Evolutionary conservation across 2,797 vertebrate species (phyloP).

Genomic region (Protonibea diacanthus): DNA sequence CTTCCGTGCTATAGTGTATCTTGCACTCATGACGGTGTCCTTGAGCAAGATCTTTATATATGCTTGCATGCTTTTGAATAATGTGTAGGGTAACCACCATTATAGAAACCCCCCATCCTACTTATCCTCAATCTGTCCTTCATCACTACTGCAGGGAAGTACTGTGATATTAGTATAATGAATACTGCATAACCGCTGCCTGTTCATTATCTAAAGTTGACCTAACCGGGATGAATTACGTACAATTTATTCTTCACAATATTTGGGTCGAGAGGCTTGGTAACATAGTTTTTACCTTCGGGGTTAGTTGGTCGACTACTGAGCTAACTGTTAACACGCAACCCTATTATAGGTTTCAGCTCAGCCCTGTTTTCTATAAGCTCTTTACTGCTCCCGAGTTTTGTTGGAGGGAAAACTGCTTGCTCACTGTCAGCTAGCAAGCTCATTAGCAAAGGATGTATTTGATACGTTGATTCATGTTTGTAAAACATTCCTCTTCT

Average conservation of each 20-base stretch:
- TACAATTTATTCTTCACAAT: too few species aligned
- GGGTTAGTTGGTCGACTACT: too few species aligned
- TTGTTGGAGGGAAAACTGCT: too few species aligned
- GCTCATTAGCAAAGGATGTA: neutral
- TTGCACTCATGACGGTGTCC: neutral
- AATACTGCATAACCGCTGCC: neutral
- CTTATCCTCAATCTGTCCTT: conserved; percentile 35
- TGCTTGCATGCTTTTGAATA: conserved; percentile 20
- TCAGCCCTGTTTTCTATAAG: too few species aligned
- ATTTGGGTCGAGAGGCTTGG: too few species aligned
- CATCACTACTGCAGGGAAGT: conserved; percentile 31
- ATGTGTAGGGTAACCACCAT: neutral
- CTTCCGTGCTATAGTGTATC: conserved; percentile 2
- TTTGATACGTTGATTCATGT: neutral
- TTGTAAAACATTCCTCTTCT: neutral
- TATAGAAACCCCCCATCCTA: conserved; percentile 5
- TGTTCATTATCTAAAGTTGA: neutral
- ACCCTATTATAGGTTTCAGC: too few species aligned
- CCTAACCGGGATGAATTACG: too few species aligned
- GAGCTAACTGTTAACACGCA: too few species aligned
- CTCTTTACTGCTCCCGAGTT: too few species aligned
- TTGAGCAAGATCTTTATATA: conserved; percentile 16
- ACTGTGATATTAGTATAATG: conserved; percentile 29
- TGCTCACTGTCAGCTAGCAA: neutral
- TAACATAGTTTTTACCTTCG: too few species aligned